Conservation (phyloP, 1,140 invertebrate genomes). For the Reticulitermes speratus region DNA sequence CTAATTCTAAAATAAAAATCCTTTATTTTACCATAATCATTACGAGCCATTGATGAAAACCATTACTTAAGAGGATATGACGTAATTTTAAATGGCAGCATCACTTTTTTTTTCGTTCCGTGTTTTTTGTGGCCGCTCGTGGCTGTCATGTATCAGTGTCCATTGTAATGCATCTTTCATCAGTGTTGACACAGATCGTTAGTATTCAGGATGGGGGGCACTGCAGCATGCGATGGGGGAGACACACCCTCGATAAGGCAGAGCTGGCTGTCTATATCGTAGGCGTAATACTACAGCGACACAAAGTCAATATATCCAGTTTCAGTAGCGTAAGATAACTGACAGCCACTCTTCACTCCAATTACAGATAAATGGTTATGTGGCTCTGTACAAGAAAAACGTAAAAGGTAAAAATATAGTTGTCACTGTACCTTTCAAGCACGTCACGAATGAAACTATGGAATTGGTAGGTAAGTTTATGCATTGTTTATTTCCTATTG, state of each 20-base stretch:
- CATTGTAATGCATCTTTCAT: slow-evolving; percentile 1
- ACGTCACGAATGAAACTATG: no score
- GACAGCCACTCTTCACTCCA: neutral
- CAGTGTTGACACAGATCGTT: slow-evolving; percentile 5
- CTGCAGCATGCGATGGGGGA: neutral
- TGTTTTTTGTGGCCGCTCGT: neutral
- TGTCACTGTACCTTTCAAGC: no score
- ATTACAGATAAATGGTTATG: neutral
- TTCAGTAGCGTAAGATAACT: neutral
- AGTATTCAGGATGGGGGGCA: neutral
- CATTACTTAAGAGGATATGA: neutral
- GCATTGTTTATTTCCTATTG: no score
- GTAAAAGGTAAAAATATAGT: no score
- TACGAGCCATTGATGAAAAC: neutral
- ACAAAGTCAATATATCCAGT: neutral
- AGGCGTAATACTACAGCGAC: neutral
- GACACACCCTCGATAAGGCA: neutral
- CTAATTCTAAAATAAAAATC: neutral
- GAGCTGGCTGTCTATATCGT: neutral
- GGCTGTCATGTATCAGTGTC: neutral
- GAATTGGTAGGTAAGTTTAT: no score
- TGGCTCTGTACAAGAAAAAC: no score
- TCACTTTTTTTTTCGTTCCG: neutral
- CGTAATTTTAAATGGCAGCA: neutral
- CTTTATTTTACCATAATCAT: neutral